These are phyloP conservation scores for Oeneis ivallda DNA, from an alignment of 2,888 invertebrate genomes.

Conservation along the genomic window DNA sequence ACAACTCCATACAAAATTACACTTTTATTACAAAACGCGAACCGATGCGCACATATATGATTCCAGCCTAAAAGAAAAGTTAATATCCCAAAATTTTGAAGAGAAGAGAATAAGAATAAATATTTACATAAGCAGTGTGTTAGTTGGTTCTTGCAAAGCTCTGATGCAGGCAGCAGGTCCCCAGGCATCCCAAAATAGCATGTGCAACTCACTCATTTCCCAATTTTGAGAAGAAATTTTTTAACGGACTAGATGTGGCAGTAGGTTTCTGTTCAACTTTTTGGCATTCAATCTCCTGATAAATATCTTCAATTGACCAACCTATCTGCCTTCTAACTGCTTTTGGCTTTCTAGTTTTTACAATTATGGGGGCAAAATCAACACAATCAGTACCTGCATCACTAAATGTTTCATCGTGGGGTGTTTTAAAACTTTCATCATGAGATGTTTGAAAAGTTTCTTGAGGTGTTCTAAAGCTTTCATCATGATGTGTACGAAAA, in stretches of 20 bases:
- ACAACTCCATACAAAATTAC: no score
- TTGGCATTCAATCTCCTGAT: conserved; percentile 76
- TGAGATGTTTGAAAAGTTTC: conserved; percentile 38
- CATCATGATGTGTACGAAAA: conserved; percentile 38
- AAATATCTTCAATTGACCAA: conserved; percentile 78
- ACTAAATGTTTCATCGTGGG: conserved; percentile 43
- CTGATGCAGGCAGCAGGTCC: conserved; percentile 35
- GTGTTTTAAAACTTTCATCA: background rate
- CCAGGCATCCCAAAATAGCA: conserved; percentile 67
- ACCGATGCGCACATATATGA: no score
- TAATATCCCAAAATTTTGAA: conserved; percentile 9
- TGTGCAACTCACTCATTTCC: conserved; percentile 76
- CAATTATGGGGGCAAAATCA: conserved; percentile 67
- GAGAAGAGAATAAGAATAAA: conserved; percentile 26
- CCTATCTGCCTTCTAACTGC: conserved; percentile 73
- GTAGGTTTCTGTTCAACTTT: conserved; percentile 66
- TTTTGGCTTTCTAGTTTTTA: conserved; percentile 67
- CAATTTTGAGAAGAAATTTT: conserved; percentile 71
- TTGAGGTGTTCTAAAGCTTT: conserved; percentile 40
- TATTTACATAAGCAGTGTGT: conserved; percentile 45
- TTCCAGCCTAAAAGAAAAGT: conserved; percentile 24
- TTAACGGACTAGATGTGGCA: conserved; percentile 71
- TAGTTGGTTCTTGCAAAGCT: conserved; percentile 44
- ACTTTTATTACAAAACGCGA: no score
- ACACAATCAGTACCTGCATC: conserved; percentile 66